Evolutionary conservation across 2,888 invertebrate genomes (phyloP), one percentile per base, ranked within the genome.

Genomic region (Rhagonycha fulva): DNA sequence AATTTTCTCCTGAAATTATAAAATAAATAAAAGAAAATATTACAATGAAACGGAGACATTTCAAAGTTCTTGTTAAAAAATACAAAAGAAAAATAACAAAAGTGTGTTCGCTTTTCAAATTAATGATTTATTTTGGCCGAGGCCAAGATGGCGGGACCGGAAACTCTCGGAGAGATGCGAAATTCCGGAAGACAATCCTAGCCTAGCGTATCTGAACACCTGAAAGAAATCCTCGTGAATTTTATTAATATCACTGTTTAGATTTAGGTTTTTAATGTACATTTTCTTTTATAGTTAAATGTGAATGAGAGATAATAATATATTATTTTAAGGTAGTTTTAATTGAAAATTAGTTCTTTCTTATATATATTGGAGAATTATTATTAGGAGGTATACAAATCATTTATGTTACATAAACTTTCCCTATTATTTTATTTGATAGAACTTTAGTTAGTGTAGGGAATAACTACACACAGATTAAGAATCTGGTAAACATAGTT

Each of bases 91-190:
- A 75, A 79, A 78, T 79, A 78, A 80, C 76, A 77, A 76, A 76
- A 78, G 82, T 81, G 82, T 83, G 79, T 78, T 76, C 73, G 81
- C 83, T 83, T 84, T 83, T 83, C 79, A 84, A 82, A 84, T 84
- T 84, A 85, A 84, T 84, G 85, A 85, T 85, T 85, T 85, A 84
- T 85, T 83, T 82, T 81, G 78, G 80, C 76, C 72, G 80, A 77
- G 80, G 80, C 80, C 82, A 81, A 82, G 81, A 82, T 82, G 82
- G 82, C 81, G 79, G 80, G 72, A 23, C 76, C 80, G 82, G 81
- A 82, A 77, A 71, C 74, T 71, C 80, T 69, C 76, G 77, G 78
- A 80, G 80, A 78, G 80, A 76, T 80, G 79, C 79, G 80, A 80
- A 79, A 79, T 76, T 77, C 80, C 79, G 79, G 76, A 77, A 69